Conservation (phyloP, 2,888 invertebrate species). For the Lamellibrachia satsuma region DNA sequence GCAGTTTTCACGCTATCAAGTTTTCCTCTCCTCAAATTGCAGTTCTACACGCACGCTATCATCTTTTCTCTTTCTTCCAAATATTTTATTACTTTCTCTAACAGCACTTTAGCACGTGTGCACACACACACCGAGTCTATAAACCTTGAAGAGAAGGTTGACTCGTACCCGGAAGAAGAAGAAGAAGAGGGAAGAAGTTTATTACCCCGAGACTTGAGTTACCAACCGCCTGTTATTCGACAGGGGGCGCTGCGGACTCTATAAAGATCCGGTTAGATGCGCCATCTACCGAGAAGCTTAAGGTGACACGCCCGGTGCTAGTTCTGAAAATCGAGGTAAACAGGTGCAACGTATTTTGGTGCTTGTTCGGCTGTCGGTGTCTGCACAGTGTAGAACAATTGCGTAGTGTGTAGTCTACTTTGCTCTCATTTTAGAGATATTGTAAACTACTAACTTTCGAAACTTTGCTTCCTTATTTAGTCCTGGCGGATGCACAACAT, state of each 20-base stretch:
- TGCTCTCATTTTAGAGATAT: neutral
- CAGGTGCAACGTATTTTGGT: conserved; percentile 17
- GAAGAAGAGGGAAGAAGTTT: no score
- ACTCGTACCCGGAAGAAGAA: no score
- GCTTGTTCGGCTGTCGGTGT: neutral
- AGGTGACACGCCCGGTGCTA: neutral
- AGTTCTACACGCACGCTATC: no score
- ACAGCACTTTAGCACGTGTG: no score
- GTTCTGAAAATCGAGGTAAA: conserved; percentile 11
- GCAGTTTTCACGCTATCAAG: no score
- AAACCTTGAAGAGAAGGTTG: no score
- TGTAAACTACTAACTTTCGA: neutral
- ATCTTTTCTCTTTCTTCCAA: no score
- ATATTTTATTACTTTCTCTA: no score
- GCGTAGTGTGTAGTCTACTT: neutral
- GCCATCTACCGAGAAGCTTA: neutral
- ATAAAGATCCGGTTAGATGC: neutral
- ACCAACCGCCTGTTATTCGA: neutral
- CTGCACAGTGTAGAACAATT: neutral
- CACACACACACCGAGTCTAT: no score
- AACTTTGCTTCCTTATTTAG: conserved; percentile 10
- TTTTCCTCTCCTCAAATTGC: no score
- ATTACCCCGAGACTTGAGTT: no score
- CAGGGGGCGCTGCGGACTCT: neutral
- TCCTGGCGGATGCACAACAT: neutral